Evolutionary conservation across 2,888 invertebrate species (phyloP).

Genomic region (Gandaritis pyraliata): DNA sequence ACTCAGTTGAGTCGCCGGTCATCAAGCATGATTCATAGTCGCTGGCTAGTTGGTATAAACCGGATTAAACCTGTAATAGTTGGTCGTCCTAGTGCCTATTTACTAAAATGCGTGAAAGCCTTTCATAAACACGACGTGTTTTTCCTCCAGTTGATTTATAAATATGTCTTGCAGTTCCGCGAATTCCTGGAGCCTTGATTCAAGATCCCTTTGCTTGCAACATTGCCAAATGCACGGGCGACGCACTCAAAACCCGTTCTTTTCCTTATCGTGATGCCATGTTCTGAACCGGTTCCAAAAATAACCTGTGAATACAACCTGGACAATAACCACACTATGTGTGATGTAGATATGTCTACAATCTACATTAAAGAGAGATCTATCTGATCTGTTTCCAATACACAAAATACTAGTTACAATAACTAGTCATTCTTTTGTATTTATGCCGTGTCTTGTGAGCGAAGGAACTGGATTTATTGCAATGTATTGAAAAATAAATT

Average conservation of each 20-base stretch:
- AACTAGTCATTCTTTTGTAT: constrained; percentile 17
- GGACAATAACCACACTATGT: constrained; percentile 13
- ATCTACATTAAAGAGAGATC: background rate
- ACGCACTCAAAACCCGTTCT: constrained; percentile 66
- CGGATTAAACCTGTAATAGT: constrained; percentile 16
- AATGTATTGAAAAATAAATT: constrained; percentile 20
- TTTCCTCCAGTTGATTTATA: background rate
- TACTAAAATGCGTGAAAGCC: constrained; percentile 18
- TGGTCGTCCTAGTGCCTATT: constrained; percentile 1
- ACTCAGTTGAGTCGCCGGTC: constrained; percentile 11
- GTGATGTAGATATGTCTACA: background rate
- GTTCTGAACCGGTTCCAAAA: constrained; percentile 63
- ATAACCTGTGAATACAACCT: constrained; percentile 25
- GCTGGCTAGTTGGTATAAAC: constrained; percentile 10
- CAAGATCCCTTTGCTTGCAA: constrained; percentile 52
- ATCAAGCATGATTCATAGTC: constrained; percentile 21
- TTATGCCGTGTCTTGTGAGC: constrained; percentile 15
- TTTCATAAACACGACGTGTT: constrained; percentile 4
- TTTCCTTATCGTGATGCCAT: constrained; percentile 57
- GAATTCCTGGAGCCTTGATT: constrained; percentile 7
- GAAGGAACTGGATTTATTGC: constrained; percentile 11
- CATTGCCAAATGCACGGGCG: constrained; percentile 60
- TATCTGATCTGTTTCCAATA: constrained; percentile 37
- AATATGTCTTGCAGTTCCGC: background rate
- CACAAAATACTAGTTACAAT: constrained; percentile 22